Evolutionary conservation across 2,113 vertebrate genomes (phyloP).

Genomic region (Myiozetetes cayanensis): DNA sequence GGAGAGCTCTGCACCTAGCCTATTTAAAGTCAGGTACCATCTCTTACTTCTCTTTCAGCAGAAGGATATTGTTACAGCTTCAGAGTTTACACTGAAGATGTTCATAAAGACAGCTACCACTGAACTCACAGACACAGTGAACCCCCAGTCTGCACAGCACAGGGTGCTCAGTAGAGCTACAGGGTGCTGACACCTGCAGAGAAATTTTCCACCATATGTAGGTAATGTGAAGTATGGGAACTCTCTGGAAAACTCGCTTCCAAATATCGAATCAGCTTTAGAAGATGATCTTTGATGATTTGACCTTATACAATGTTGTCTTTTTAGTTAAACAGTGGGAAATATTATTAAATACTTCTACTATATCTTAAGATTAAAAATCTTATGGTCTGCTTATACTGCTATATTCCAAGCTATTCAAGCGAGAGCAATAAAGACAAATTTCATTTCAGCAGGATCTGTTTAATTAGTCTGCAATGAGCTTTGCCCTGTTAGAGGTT

Average conservation of each 20-base stretch:
- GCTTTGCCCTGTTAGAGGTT: conserved; percentile 13
- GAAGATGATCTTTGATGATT: neutral
- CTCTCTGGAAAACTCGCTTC: neutral
- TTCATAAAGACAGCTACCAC: neutral
- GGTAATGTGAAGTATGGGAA: neutral
- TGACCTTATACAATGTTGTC: neutral
- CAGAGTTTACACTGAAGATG: neutral
- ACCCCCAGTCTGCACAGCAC: neutral
- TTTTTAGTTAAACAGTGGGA: neutral
- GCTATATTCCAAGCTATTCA: neutral
- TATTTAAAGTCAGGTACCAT: neutral
- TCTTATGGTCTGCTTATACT: neutral
- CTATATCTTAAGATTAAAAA: neutral
- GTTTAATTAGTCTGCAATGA: conserved; percentile 37
- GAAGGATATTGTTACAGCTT: neutral
- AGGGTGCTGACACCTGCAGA: neutral
- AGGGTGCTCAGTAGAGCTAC: neutral
- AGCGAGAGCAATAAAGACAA: neutral
- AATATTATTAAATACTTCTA: neutral
- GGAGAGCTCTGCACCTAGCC: neutral
- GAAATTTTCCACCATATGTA: neutral
- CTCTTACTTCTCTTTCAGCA: neutral
- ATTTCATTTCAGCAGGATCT: neutral
- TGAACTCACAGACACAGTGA: neutral
- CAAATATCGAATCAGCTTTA: neutral